phyloP scores from a whole-genome alignment of 2,888 invertebrate genomes.

The Drosophila longiperda region DNA sequence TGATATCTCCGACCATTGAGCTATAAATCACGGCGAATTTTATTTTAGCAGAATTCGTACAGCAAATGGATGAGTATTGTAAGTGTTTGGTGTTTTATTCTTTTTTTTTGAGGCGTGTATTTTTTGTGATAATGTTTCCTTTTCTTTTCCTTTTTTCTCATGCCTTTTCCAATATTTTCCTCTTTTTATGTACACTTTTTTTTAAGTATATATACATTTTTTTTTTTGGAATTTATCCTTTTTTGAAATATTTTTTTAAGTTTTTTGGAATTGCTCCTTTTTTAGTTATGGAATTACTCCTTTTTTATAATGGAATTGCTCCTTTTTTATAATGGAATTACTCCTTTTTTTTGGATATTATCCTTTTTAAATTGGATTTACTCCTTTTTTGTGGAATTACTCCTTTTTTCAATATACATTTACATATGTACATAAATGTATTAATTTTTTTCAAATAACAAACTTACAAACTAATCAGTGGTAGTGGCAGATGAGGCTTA shows the following conservation, averaged over 20 bases:
- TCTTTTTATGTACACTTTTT: constrained; percentile 28
- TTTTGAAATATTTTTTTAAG: constrained; percentile 39
- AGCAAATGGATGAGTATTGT: constrained; percentile 48
- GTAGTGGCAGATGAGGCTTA: constrained; percentile 27
- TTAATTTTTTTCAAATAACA: constrained; percentile 51
- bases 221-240: constrained; percentile 8
- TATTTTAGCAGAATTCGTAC: constrained; percentile 31
- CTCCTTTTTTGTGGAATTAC: constrained; percentile 44
- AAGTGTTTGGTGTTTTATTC: constrained; percentile 31
- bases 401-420: constrained; percentile 36
- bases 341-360: constrained; percentile 21
- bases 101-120: constrained; percentile 19
- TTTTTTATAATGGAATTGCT: constrained; percentile 47
- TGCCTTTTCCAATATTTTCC: constrained; percentile 40
- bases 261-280: constrained; percentile 40
- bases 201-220: not conserved
- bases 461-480: constrained; percentile 53
- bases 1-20: constrained; percentile 55
- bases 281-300: constrained; percentile 44
- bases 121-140: constrained; percentile 27
- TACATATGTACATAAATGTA: constrained; percentile 24
- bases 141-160: constrained; percentile 44
- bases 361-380: constrained; percentile 38
- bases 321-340: constrained; percentile 52
- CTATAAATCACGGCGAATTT: constrained; percentile 22